Base-by-base conservation (phyloP, 1,140 invertebrate genomes). In the Drosophila sulfurigaster region DNA sequence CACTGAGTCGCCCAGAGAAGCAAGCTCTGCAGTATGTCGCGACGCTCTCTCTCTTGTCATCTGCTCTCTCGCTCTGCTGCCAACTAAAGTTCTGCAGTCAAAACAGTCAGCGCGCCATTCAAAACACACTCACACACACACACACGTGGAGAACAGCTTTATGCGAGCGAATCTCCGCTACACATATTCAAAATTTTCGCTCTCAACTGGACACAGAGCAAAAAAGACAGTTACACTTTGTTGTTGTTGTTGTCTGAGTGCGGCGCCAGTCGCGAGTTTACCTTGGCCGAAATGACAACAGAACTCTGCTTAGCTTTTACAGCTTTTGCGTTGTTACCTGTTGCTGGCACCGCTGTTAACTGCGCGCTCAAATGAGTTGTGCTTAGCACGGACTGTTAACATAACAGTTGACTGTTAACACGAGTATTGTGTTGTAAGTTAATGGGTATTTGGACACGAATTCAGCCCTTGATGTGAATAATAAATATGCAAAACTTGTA, bases 251-350 rank as follows among this genome's bases (percentile, higher is more conserved):
- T 71, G n/a, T 56, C 57, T 74, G 70, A 68, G 59, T 41, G 68
- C 60, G 54, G 46, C 54, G 64, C 41, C 43, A 38, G 46, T 58
- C 75, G 38, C 62, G 54, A 25, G 62, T 16, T 85, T 85, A 78
- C 82, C 82, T 85, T 85, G 82, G 82, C 82, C 82, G 82, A 79
- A 87, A 85, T 85, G 79, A 69, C 65, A 48, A 32, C 49, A 71
- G 11, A 48, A 48, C 20, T 32, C 35, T 38, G 35, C 35, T 10
- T 10, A 38, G 73, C 71, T 57, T 59, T 71, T 48, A 56, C 65
- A 75, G 71, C 72, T 69, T 68, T 74, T 65, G 46, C 48, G 3
- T 52, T 38, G 20, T 49, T 70, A 85, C 81, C 81, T 83, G 81
- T 80, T 83, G 81, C 75, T 67, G 60, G 57, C 11, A 15, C 15